Conservation (phyloP, 2,113 vertebrate species). For the Heterotis niloticus region DNA sequence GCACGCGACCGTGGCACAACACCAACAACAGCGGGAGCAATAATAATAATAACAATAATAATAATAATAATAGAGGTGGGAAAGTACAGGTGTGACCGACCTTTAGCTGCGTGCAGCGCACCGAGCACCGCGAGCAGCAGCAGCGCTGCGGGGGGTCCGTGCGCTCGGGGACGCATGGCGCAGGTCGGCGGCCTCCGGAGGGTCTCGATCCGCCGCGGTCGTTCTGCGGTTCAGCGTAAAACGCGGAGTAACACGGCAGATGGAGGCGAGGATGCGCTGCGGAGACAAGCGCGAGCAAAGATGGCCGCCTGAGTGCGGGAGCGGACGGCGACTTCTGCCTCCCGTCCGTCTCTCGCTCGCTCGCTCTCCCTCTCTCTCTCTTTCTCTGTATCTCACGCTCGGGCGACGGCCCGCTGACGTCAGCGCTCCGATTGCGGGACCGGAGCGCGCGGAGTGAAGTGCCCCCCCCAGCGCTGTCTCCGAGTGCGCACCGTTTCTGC, state of each 20-base stretch:
- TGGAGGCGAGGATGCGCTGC: conserved; percentile 47
- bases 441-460: too few relatives aligned
- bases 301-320: conserved; percentile 60
- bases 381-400: conserved; percentile 15
- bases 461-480: too few relatives aligned
- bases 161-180: conserved; percentile 67
- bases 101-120: conserved; percentile 68
- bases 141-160: conserved; percentile 57
- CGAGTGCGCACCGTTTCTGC: too few relatives aligned
- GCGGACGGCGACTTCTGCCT: too few relatives aligned
- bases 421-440: conserved; percentile 61
- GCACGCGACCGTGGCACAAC: background rate
- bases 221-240: too few relatives aligned
- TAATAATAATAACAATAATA: background rate
- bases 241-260: too few relatives aligned
- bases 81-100: conserved; percentile 48
- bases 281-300: conserved; percentile 62
- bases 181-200: conserved; percentile 23
- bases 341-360: too few relatives aligned
- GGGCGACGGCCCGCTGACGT: conserved; percentile 60
- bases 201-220: too few relatives aligned
- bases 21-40: background rate
- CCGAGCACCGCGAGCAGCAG: conserved; percentile 67
- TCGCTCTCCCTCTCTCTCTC: conserved; percentile 43
- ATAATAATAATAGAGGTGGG: background rate